These are phyloP conservation scores for Bradypus variegatus DNA, from an alignment of 2,797 vertebrate species.

Conservation along the genomic window DNA sequence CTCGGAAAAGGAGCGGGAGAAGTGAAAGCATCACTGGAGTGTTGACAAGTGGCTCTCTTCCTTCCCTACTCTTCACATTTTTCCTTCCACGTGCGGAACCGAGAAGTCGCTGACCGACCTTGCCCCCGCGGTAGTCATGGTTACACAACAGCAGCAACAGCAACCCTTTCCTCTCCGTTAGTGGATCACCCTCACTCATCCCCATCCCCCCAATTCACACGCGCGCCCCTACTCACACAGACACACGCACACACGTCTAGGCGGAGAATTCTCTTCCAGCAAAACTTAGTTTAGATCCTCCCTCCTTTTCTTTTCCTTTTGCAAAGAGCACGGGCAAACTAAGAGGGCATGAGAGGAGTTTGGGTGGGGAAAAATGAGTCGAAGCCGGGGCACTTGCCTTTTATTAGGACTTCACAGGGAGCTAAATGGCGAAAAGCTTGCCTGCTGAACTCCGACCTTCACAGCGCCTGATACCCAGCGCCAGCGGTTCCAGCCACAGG, in stretches of 20 bases:
- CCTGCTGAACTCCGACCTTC: background rate
- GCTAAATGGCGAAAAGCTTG: background rate
- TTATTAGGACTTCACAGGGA: background rate
- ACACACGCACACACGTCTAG: background rate
- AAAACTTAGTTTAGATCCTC: background rate
- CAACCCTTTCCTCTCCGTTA: background rate
- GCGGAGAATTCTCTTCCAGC: background rate
- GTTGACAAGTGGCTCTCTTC: conserved; percentile 40
- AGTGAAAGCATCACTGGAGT: conserved; percentile 32
- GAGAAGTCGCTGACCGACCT: background rate
- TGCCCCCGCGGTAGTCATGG: conserved; percentile 40
- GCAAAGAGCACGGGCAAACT: background rate
- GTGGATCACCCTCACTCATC: background rate
- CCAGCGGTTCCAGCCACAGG: background rate
- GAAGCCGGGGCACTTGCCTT: background rate
- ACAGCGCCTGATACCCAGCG: background rate
- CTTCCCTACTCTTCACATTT: conserved; percentile 36
- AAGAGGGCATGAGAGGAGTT: background rate
- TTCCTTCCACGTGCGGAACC: conserved; percentile 41
- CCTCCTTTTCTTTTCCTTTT: background rate
- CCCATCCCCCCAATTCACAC: background rate
- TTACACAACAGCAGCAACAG: conserved; percentile 29
- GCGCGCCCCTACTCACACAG: background rate
- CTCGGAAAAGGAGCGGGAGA: background rate
- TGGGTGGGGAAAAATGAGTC: background rate